These are phyloP conservation scores for Empis livida DNA, from an alignment of 2,888 invertebrate species.

Conservation along the genomic window DNA sequence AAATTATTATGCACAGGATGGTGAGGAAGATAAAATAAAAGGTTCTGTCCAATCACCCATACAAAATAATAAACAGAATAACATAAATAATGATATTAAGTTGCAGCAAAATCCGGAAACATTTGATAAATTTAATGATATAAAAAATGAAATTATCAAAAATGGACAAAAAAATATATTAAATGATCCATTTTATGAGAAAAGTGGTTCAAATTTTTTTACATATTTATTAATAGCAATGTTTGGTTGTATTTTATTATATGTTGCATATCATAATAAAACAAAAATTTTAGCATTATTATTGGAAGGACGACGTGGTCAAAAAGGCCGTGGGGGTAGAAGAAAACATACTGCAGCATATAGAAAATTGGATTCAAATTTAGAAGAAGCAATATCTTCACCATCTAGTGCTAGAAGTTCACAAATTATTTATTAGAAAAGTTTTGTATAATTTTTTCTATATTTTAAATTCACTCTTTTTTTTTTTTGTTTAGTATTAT, in stretches of 20 bases:
- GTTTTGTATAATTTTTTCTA: too few species aligned
- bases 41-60: too few species aligned
- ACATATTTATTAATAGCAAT: constrained; percentile 51
- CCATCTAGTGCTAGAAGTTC: constrained; percentile 14
- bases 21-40: too few species aligned
- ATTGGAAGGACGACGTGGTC: constrained; percentile 42
- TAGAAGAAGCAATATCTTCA: constrained; percentile 54
- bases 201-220: constrained; percentile 52
- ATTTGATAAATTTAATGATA: too few species aligned
- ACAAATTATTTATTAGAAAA: constrained; percentile 19
- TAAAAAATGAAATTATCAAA: too few species aligned
- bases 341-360: constrained; percentile 50
- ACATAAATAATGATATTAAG: too few species aligned
- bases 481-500: too few species aligned
- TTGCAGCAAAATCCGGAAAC: too few species aligned
- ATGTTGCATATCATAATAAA: constrained; percentile 50
- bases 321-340: constrained; percentile 21
- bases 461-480: too few species aligned
- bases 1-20: too few species aligned
- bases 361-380: constrained; percentile 50
- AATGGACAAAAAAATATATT: constrained; percentile 1
- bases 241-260: constrained; percentile 45
- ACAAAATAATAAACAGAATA: too few species aligned
- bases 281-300: constrained; percentile 54
- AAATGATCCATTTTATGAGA: constrained; percentile 25